Percentiles rank a stretch among this genome's conserved stretches.
Conservation (phyloP, 2,888 invertebrate species). For the Drosophila mercatorum region DNA sequence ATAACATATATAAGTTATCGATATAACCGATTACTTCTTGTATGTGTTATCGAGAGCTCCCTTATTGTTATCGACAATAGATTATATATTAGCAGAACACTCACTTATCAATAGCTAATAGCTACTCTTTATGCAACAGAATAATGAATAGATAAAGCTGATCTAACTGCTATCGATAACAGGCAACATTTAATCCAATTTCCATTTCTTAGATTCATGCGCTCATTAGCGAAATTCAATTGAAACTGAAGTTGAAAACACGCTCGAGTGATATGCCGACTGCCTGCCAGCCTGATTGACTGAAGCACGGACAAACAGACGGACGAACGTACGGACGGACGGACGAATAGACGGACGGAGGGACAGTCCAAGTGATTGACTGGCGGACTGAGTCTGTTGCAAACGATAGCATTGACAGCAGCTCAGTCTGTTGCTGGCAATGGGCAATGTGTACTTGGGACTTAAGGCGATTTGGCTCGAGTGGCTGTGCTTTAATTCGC, state of each 20-base stretch:
- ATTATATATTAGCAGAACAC: no score
- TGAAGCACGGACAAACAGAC: background rate
- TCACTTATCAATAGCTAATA: no score
- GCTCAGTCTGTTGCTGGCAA: background rate
- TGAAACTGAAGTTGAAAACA: background rate
- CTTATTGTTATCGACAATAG: no score
- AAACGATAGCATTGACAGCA: slow-evolving; percentile 26
- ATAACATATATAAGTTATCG: no score
- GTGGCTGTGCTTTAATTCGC: background rate
- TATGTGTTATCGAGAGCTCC: no score
- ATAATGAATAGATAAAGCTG: background rate
- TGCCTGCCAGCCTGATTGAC: background rate
- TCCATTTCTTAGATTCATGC: background rate
- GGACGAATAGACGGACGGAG: background rate
- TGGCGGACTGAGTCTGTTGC: slow-evolving; percentile 5
- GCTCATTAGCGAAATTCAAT: background rate
- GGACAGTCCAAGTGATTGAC: background rate
- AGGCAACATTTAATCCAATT: background rate
- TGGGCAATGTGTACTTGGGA: background rate
- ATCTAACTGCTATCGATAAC: background rate
- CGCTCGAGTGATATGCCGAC: background rate
- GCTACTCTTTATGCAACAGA: no score
- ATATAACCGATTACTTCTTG: no score
- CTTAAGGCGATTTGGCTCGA: background rate
- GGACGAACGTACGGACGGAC: background rate